Conservation (phyloP, 2,113 vertebrate species). For the Caloenas nicobarica region DNA sequence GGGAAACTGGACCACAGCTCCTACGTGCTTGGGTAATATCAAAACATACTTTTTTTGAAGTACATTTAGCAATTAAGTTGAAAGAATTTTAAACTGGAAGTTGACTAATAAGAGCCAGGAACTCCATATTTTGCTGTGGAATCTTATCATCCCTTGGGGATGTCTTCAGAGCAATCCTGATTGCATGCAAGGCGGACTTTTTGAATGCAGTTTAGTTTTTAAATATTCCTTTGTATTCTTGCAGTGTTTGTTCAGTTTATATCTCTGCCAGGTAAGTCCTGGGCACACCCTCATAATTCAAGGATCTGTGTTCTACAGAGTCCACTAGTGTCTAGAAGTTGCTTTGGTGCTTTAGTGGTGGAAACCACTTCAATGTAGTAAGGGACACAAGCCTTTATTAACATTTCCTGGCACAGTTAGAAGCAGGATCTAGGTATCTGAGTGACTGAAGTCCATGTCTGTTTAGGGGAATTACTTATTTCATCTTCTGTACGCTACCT, state of each 20-base stretch:
- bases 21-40: slow-evolving; percentile 12
- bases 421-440: not conserved
- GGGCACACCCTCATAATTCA: not conserved
- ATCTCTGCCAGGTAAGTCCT: not conserved
- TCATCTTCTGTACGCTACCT: not conserved
- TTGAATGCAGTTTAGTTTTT: not conserved
- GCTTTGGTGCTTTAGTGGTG: not conserved
- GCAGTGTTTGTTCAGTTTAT: not conserved
- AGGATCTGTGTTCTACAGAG: not conserved
- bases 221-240: not conserved
- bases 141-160: not conserved
- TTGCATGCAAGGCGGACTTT: not conserved
- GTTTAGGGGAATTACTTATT: not conserved
- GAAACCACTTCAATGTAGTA: not conserved
- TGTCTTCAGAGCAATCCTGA: not conserved
- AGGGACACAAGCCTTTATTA: not conserved
- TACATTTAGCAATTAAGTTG: not conserved
- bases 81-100: not conserved
- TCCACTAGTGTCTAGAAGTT: not conserved
- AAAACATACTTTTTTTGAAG: not conserved
- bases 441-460: not conserved
- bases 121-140: not conserved
- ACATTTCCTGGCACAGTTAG: not conserved
- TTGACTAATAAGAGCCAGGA: not conserved
- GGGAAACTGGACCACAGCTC: slow-evolving; percentile 44